These are phyloP conservation scores for Lithobates pipiens DNA, from an alignment of 2,797 vertebrate species.

Conservation along the genomic window DNA sequence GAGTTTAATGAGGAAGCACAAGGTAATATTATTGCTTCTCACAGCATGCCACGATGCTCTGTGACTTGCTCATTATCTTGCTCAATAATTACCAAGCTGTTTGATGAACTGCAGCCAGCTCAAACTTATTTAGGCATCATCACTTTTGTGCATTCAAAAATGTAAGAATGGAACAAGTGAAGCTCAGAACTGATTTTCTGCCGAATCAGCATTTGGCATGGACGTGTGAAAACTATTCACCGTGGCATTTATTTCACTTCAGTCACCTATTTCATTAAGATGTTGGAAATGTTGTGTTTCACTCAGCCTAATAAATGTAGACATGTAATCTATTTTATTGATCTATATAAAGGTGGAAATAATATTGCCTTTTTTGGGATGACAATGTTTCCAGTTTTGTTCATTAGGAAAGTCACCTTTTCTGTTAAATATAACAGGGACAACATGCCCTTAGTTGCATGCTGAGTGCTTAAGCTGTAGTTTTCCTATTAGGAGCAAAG, in stretches of 20 bases:
- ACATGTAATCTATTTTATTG: slow-evolving; percentile 45
- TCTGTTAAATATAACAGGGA: not conserved
- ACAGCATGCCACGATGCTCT: not conserved
- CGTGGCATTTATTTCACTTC: slow-evolving; percentile 36
- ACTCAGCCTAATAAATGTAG: slow-evolving; percentile 31
- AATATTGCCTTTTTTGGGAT: slow-evolving; percentile 8
- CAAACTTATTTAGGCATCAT: slow-evolving; percentile 50
- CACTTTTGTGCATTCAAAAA: slow-evolving; percentile 42
- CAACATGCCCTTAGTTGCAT: not conserved
- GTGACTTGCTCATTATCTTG: slow-evolving; percentile 20
- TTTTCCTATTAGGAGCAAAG: not conserved
- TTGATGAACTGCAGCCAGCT: slow-evolving; percentile 32
- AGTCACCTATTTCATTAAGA: slow-evolving; percentile 51
- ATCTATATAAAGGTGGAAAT: slow-evolving; percentile 5
- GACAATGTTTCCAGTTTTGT: not conserved
- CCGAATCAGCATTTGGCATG: slow-evolving; percentile 51
- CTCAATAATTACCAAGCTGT: slow-evolving; percentile 32
- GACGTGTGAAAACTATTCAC: slow-evolving; percentile 23
- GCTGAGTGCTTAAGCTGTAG: too few species aligned
- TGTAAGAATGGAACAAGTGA: slow-evolving; percentile 14
- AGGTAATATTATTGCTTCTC: slow-evolving; percentile 1
- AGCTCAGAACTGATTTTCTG: slow-evolving; percentile 2
- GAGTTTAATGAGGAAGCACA: not conserved
- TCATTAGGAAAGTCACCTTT: not conserved
- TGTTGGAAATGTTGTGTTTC: slow-evolving; percentile 37